phyloP scores from a whole-genome alignment of 2,113 vertebrate genomes.

The Noctilio leporinus region DNA sequence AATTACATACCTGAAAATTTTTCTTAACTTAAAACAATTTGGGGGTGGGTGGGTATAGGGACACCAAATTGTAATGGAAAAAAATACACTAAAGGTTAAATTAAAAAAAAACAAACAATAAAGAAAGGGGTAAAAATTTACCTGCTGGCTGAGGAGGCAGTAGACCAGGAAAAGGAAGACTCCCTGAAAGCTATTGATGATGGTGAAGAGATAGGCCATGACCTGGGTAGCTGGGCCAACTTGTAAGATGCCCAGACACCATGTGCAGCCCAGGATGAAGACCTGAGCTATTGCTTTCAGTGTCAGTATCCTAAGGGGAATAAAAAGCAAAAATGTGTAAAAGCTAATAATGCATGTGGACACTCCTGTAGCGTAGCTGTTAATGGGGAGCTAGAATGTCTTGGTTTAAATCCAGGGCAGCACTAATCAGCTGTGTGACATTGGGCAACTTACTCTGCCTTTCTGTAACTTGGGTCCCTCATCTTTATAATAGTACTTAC shows the following conservation, averaged over 20 bases:
- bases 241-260: slow-evolving; percentile 68
- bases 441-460: background rate
- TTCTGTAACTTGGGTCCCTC: background rate
- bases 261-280: slow-evolving; percentile 70
- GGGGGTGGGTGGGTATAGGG: too few relatives aligned
- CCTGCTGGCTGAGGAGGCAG: slow-evolving; percentile 73
- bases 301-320: slow-evolving; percentile 55
- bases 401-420: background rate
- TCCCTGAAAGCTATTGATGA: slow-evolving; percentile 71
- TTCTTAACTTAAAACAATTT: background rate
- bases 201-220: slow-evolving; percentile 69
- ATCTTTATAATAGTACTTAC: background rate
- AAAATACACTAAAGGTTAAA: too few relatives aligned
- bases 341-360: background rate
- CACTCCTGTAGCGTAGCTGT: too few relatives aligned
- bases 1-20: background rate
- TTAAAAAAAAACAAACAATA: background rate
- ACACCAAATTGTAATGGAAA: too few relatives aligned
- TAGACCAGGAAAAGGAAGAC: slow-evolving; percentile 72
- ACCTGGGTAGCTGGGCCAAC: fast-evolving
- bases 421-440: background rate
- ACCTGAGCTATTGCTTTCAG: slow-evolving; percentile 65
- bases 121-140: background rate
- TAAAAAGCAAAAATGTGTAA: background rate
- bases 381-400: background rate